Percentiles rank a stretch among this genome's conserved stretches.
Conservation (phyloP, 92 coral and sea anemone species). For the Zoanthus sociatus region DNA sequence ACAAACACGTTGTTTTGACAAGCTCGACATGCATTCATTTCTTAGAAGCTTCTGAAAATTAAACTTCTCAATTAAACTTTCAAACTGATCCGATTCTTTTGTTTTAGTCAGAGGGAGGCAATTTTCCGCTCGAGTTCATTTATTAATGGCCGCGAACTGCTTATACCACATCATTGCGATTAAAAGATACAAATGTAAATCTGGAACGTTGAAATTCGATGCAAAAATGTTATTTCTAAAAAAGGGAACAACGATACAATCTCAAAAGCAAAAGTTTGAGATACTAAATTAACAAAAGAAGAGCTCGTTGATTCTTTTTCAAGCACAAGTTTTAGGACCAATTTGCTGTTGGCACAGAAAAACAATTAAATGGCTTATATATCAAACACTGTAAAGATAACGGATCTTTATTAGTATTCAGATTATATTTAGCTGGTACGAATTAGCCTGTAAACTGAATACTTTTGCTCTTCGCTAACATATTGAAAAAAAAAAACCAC, state of each 20-base stretch:
- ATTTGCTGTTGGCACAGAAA: conserved; percentile 16
- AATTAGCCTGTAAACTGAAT: not conserved
- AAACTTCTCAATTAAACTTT: conserved; percentile 52
- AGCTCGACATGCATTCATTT: conserved; percentile 38
- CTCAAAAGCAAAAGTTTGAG: not conserved
- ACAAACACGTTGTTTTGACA: conserved; percentile 51
- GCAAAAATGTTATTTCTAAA: not conserved
- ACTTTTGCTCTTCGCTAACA: not conserved
- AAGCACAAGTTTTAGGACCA: not conserved
- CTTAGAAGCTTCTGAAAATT: conserved; percentile 51
- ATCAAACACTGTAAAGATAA: not conserved
- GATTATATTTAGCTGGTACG: not conserved
- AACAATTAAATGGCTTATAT: not conserved
- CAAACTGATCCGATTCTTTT: conserved; percentile 47
- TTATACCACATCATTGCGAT: conserved; percentile 75
- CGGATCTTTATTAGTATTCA: conserved; percentile 15
- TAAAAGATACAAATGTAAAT: not conserved
- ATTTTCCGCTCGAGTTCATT: conserved; percentile 41
- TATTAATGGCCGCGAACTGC: conserved; percentile 57
- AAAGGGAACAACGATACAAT: not conserved
- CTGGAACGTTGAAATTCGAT: not conserved
- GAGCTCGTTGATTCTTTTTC: not conserved
- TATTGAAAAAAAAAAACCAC: too few species aligned
- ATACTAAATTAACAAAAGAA: not conserved
- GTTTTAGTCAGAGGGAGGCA: conserved; percentile 49